Evolutionary conservation across 1,140 invertebrate species (phyloP), one percentile per base, ranked within the genome.

Genomic region (Ptiloglossa arizonensis): DNA sequence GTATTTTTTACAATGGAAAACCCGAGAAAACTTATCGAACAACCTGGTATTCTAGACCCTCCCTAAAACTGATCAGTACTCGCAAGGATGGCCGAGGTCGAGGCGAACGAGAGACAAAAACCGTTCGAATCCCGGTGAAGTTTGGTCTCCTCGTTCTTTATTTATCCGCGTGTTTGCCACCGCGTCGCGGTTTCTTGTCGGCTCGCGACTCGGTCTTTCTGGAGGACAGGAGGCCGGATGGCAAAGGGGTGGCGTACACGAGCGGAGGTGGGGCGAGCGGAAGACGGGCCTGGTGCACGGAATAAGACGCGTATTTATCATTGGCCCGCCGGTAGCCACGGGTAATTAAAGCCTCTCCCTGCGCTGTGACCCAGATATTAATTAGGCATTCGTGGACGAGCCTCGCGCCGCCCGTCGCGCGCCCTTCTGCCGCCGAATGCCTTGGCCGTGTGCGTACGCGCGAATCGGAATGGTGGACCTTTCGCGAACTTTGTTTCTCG

Each of bases 341-440:
- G 60, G 41, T 76, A 82, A 82, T 83, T 83, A 83, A 83, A 83
- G 72, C 62, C 72, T 62, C 62, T 83, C 78, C 67, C n/a, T 62
- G 68, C 72, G 29, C 74, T 72, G 35, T 80, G 81, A 83, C 72
- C 79, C 46, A 83, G 79, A 83, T 83, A 83, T 83, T 83, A 83
- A 83, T 83, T 83, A 77, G 54, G 35, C 62, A 66, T 77, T 76
- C 56, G 79, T 56, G 72, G 24, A 77, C 78, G 41, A 52, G 52
- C n/a, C 38, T 75, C 66, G 35, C 38, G 59, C 29, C 48, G 29
- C 48, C 48, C 13, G 35, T 59, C 69, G 32, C 29, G 41, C 57
- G 9, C 9, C 19, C 41, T 63, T 35, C 22, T 32, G 46, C 63
- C 41, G n/a, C 15, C n/a, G 46, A 80, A 80, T 77, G 44, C 60